Evolutionary conservation across 2,113 vertebrate species (phyloP).

Genomic region (Sylvicapra grimmia): DNA sequence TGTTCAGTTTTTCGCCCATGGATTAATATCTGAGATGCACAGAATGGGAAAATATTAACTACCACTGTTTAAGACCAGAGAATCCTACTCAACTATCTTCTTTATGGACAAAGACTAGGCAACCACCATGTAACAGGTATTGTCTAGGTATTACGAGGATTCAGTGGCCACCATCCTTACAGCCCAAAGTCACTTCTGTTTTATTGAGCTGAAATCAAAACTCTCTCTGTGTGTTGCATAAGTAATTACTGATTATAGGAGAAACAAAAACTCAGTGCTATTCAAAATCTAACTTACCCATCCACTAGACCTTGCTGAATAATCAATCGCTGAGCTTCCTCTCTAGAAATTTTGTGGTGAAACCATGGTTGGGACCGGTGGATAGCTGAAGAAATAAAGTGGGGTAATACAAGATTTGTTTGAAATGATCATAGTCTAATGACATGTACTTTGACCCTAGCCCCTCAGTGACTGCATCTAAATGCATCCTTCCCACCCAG

Average conservation of each 20-base stretch:
- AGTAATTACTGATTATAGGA: background rate
- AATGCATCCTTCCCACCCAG: background rate
- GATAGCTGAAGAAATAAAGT: constrained; percentile 80
- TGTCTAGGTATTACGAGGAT: background rate
- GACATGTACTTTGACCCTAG: background rate
- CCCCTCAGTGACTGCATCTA: background rate
- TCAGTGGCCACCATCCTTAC: background rate
- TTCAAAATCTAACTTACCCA: constrained; percentile 82
- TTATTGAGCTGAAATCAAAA: background rate
- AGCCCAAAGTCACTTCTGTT: background rate
- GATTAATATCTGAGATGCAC: background rate
- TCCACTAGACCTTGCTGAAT: constrained; percentile 94
- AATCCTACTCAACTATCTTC: background rate
- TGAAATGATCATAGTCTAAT: background rate
- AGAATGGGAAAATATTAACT: background rate
- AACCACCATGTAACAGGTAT: background rate
- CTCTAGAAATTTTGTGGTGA: constrained; percentile 93
- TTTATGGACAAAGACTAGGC: background rate
- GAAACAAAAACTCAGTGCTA: background rate
- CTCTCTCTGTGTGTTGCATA: background rate
- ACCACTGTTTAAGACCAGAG: background rate
- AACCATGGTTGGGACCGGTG: constrained; percentile 96
- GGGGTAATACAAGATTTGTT: background rate
- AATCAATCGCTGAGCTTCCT: constrained; percentile 93
- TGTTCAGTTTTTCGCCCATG: background rate